These are phyloP conservation scores for Rugalucina vietnamica DNA, from an alignment of 2,888 invertebrate species.

Conservation along the genomic window DNA sequence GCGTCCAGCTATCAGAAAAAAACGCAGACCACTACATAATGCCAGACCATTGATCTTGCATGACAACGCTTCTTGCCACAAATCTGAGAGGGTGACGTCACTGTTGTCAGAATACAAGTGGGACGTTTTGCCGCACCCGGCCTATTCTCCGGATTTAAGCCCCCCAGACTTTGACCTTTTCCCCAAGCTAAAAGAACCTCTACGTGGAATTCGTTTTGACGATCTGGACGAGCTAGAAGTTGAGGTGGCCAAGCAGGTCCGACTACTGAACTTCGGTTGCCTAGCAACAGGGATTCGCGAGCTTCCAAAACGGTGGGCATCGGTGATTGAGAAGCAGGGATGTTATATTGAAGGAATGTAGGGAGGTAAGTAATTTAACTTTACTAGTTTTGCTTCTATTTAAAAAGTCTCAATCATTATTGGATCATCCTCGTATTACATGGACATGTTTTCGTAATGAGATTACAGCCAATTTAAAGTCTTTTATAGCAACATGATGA, in stretches of 20 bases:
- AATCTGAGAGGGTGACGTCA: not conserved
- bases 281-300: not conserved
- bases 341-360: not conserved
- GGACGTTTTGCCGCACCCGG: conserved; percentile 21
- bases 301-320: not conserved
- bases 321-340: not conserved
- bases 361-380: not conserved
- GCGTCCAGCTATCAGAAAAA: not conserved
- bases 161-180: not conserved
- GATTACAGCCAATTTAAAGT: too few species aligned
- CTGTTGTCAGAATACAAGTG: conserved; percentile 3
- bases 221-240: not conserved
- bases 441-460: too few species aligned
- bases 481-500: too few species aligned
- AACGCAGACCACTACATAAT: not conserved
- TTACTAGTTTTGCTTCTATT: too few species aligned
- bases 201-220: not conserved
- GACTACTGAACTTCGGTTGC: conserved; percentile 4
- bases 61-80: conserved; percentile 13
- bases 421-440: too few species aligned
- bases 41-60: conserved; percentile 11
- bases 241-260: conserved; percentile 5
- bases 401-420: too few species aligned
- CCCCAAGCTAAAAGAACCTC: not conserved
- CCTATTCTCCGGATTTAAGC: not conserved